Evolutionary conservation across 2,113 vertebrate species (phyloP).

Genomic region (Oxyura jamaicensis): DNA sequence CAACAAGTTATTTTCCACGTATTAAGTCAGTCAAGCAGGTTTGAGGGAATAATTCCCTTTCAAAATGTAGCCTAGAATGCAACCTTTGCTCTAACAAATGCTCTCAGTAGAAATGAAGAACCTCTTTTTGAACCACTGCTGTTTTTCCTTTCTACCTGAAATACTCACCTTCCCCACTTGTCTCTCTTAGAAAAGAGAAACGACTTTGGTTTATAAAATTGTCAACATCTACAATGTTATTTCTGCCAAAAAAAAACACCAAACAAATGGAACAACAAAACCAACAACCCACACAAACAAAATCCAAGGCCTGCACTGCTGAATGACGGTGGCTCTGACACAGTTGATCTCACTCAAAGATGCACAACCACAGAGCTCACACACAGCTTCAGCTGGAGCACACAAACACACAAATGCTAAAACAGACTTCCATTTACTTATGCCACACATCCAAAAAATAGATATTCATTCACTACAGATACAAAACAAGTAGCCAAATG

Average conservation of each 20-base stretch:
- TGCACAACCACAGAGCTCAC: background rate
- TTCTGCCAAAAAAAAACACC: fast-evolving
- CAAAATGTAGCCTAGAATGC: background rate
- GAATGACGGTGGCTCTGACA: background rate
- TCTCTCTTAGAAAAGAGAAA: background rate
- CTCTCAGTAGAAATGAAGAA: background rate
- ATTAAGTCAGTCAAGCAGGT: background rate
- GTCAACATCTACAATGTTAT: background rate
- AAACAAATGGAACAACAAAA: background rate
- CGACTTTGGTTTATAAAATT: background rate
- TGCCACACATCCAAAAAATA: background rate
- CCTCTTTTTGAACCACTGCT: background rate
- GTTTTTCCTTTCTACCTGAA: background rate
- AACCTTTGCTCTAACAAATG: background rate
- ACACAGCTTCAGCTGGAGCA: background rate
- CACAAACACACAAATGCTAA: background rate
- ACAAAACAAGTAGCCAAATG: background rate
- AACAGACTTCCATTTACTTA: background rate
- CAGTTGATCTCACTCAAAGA: background rate
- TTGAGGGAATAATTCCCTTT: background rate
- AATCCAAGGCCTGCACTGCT: background rate
- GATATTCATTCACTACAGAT: background rate
- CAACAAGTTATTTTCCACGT: background rate
- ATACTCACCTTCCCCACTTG: background rate
- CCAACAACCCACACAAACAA: background rate